Evolutionary conservation across 2,888 invertebrate species (phyloP).

Genomic region (Alloscopus bannaensis): DNA sequence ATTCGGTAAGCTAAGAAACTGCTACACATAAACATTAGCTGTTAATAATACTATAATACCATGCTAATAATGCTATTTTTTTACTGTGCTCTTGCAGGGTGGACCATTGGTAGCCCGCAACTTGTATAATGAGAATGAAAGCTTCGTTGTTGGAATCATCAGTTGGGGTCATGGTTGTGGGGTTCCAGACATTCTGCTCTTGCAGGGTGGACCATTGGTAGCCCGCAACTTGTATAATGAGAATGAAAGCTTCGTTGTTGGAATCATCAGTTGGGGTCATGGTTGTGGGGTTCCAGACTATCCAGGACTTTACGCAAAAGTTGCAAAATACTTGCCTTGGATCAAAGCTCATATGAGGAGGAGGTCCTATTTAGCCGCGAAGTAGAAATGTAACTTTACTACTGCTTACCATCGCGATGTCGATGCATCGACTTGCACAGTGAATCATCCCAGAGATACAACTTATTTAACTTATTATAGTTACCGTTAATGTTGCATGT

Average conservation of each 20-base stretch:
- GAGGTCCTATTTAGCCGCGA: too few species aligned
- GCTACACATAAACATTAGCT: too few species aligned
- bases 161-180: conserved; percentile 55
- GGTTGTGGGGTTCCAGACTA: conserved; percentile 39
- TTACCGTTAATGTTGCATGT: too few species aligned
- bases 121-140: neutral
- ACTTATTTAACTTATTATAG: too few species aligned
- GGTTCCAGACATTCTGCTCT: neutral
- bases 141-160: conserved; percentile 40
- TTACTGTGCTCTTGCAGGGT: conserved; percentile 31
- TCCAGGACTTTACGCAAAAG: conserved; percentile 46
- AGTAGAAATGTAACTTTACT: neutral
- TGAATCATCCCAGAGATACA: too few species aligned
- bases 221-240: conserved; percentile 10
- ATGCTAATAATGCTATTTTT: too few species aligned
- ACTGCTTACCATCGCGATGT: too few species aligned
- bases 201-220: conserved; percentile 49
- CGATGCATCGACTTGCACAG: too few species aligned
- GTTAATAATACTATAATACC: too few species aligned
- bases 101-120: conserved; percentile 42
- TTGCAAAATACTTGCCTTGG: conserved; percentile 35
- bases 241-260: conserved; percentile 23
- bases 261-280: conserved; percentile 45
- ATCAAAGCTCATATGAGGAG: too few species aligned
- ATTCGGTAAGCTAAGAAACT: conserved; percentile 38